These are phyloP conservation scores for Tenthredo notha DNA, from an alignment of 2,888 invertebrate species.

Conservation along the genomic window DNA sequence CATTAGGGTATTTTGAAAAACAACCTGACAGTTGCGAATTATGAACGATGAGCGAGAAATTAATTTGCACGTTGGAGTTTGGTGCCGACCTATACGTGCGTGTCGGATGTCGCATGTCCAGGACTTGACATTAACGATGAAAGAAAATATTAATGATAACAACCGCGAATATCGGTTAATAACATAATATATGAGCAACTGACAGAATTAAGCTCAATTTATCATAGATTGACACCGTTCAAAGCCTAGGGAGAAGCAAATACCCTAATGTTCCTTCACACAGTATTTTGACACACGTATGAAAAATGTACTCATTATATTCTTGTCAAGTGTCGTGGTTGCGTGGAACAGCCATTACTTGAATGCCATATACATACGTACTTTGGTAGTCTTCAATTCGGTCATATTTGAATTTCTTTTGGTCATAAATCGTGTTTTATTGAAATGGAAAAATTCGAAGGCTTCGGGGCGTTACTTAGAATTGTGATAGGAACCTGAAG, in stretches of 20 bases:
- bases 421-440: too few relatives aligned
- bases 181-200: background rate
- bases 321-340: background rate
- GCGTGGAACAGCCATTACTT: background rate
- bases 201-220: background rate
- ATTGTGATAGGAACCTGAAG: too few relatives aligned
- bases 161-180: background rate
- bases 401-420: too few relatives aligned
- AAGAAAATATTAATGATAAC: background rate
- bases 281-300: background rate
- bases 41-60: background rate
- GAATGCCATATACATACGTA: background rate
- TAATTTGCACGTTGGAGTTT: slow-evolving; percentile 5
- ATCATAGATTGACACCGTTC: slow-evolving; percentile 15
- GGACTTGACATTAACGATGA: background rate
- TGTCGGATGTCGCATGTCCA: slow-evolving; percentile 16
- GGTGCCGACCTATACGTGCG: background rate
- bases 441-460: too few relatives aligned
- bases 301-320: background rate
- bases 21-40: background rate
- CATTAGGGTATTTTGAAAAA: background rate
- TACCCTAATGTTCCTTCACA: background rate
- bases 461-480: too few relatives aligned
- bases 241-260: background rate
- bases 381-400: too few relatives aligned